Base-by-base conservation (phyloP, 2,113 vertebrate species). In the Muscicapa adusta region DNA sequence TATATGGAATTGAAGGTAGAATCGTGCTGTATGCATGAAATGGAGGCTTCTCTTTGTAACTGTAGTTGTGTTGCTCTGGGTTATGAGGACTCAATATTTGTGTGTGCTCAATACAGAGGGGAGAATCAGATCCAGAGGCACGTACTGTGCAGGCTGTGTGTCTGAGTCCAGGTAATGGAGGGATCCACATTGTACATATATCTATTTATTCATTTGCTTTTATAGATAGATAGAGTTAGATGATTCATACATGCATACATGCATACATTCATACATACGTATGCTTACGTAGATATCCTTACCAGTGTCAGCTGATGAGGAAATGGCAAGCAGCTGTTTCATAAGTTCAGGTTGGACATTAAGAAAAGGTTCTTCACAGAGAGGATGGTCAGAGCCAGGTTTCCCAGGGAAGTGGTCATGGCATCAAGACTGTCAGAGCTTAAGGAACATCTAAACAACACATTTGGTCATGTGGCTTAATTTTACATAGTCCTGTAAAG, bases 301-400 rank as follows among this genome's bases (percentile, higher is more conserved):
- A 45, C 34, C 31, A 29, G 18, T 18, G 26, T 23, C 38, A 23
- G 6, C 29, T 31, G 31, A 47, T 12, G 48, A 56, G 22, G 15
- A 75, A 85, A 56, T 14, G 9, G 25, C 42, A 48, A 28, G 12
- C 72, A 50, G 14, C 14, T 86, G 10, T 10, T 8, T 23, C 1
- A 0, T 23, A 70, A 60, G 8, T 54, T 63, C 17, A 12, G 10
- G 2, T 0, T 48, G 26, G 48, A 73, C 8, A 22, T 54, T 16
- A 12, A 10, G 36, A 34, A 42, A 77, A 51, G 6, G 18, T 28
- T 51, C 15, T 57, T 87, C 45, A 58, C 16, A 53, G 13, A 36
- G 47, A 31, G 9, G 11, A 29, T 3, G 3, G 22, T 25, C 29
- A 43, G 65, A 36, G 31, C 9, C 33, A 75, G 29, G 8, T 3